Evolutionary conservation across 2,113 vertebrate species (phyloP).

Genomic region (Sinocyclocheilus anophthalmus): DNA sequence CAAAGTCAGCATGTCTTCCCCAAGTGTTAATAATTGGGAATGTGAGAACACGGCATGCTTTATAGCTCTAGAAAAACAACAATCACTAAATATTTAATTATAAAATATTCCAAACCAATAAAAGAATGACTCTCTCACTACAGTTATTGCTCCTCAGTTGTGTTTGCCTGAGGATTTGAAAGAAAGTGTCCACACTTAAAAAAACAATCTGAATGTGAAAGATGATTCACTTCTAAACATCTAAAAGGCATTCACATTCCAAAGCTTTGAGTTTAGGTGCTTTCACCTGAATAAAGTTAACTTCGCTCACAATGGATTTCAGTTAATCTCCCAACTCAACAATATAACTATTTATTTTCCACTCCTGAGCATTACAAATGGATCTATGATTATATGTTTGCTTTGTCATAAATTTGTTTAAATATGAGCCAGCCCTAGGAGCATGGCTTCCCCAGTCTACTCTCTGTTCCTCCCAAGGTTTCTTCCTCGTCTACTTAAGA

Average conservation of each 20-base stretch:
- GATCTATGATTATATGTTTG: neutral
- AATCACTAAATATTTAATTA: neutral
- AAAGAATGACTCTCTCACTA: neutral
- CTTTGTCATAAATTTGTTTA: neutral
- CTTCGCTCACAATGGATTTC: slow-evolving; percentile 27
- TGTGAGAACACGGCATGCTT: neutral
- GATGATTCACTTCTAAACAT: slow-evolving; percentile 58
- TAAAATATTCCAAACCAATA: neutral
- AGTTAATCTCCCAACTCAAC: slow-evolving; percentile 41
- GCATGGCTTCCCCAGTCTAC: neutral
- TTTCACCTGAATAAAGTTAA: slow-evolving; percentile 52
- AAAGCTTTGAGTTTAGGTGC: slow-evolving; percentile 15
- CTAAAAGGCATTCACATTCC: slow-evolving; percentile 50
- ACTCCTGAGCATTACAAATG: slow-evolving; percentile 14
- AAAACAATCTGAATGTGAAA: slow-evolving; percentile 59
- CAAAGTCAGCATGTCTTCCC: neutral
- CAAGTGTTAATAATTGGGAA: neutral
- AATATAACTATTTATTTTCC: slow-evolving; percentile 32
- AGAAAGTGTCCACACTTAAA: slow-evolving; percentile 54
- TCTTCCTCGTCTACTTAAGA: neutral
- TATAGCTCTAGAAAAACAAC: neutral
- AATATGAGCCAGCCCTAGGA: neutral
- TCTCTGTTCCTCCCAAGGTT: neutral
- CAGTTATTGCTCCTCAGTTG: slow-evolving; percentile 54
- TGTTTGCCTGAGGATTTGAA: slow-evolving; percentile 50